phyloP scores from a whole-genome alignment of 2,113 vertebrate genomes.

The Corythornis madagascariensis region DNA sequence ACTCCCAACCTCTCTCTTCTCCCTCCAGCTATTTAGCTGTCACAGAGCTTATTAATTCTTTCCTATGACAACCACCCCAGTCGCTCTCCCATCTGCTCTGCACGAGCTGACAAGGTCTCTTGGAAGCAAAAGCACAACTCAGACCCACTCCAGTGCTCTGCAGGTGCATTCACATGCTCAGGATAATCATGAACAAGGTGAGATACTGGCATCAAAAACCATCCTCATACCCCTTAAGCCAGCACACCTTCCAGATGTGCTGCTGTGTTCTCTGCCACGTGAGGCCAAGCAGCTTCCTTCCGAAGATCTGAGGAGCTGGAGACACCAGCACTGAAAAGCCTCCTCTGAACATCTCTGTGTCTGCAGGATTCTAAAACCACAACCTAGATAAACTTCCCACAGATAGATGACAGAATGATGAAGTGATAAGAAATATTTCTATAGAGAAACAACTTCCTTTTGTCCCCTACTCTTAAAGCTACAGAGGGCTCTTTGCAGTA shows the following conservation, averaged over 20 bases:
- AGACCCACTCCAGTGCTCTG: background rate
- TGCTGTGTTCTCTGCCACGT: background rate
- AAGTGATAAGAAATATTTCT: background rate
- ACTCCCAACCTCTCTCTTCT: background rate
- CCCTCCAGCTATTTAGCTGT: background rate
- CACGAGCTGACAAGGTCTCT: background rate
- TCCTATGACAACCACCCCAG: background rate
- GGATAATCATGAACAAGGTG: background rate
- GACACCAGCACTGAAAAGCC: too few species aligned
- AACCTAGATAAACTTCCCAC: background rate
- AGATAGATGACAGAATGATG: background rate
- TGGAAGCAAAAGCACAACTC: background rate
- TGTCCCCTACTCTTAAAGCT: background rate
- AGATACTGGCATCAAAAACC: background rate
- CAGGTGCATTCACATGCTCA: background rate
- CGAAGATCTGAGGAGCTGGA: background rate
- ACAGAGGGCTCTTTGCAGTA: background rate
- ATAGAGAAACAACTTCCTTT: background rate
- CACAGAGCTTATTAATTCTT: background rate
- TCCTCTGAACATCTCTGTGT: background rate
- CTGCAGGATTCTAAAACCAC: conserved; percentile 5
- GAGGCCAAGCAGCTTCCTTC: background rate
- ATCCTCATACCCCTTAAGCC: background rate
- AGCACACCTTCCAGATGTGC: background rate
- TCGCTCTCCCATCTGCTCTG: background rate